A percentile compares a stretch with the other conserved stretches of the same genome.
Conservation (phyloP, 2,888 invertebrate genomes). For the Rutpela maculata region DNA sequence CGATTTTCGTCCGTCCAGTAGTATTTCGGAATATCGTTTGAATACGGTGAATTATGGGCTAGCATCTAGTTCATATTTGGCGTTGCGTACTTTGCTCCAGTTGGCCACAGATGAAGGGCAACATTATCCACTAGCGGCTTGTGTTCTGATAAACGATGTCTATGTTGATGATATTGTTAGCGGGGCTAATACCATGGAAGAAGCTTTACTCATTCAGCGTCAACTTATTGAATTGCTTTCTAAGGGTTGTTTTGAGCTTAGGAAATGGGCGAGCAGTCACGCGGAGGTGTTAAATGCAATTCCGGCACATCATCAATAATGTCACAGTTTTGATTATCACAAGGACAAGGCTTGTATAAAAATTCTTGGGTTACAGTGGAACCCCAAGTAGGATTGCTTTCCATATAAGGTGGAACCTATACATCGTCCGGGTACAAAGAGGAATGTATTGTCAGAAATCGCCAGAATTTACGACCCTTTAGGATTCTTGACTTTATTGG, state of each 20-base stretch:
- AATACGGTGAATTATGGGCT: background rate
- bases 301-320: background rate
- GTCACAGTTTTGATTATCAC: background rate
- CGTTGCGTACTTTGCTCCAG: background rate
- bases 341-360: background rate
- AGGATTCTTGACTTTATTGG: no score
- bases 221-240: background rate
- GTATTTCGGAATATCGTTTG: no score
- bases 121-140: background rate
- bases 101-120: constrained; percentile 9
- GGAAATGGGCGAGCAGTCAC: background rate
- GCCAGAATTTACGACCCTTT: no score
- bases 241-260: background rate
- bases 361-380: no score
- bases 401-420: background rate
- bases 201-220: background rate
- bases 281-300: background rate
- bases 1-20: no score
- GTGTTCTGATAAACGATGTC: background rate
- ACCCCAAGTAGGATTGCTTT: background rate
- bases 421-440: background rate
- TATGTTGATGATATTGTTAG: constrained; percentile 17
- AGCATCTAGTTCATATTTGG: background rate
- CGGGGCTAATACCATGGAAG: background rate
- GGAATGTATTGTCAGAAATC: no score